Evolutionary conservation across 2,113 vertebrate genomes (phyloP).

Genomic region (Siniperca chuatsi): DNA sequence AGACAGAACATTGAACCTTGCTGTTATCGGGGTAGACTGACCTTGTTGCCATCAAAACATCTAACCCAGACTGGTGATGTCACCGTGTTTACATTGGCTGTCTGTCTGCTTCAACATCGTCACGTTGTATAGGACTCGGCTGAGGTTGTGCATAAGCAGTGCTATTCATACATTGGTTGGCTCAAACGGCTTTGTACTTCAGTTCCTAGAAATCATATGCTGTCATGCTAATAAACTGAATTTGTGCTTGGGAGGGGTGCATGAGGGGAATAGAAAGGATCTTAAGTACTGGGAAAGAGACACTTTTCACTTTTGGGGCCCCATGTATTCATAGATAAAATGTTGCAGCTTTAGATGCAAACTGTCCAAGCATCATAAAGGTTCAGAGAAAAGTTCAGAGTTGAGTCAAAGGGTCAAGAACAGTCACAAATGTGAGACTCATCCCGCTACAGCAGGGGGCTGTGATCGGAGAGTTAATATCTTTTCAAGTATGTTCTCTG

Average conservation of each 20-base stretch:
- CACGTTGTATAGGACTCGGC: not conserved
- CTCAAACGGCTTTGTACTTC: not conserved
- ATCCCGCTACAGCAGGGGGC: slow-evolving; percentile 4
- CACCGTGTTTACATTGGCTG: slow-evolving; percentile 36
- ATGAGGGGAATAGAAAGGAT: not conserved
- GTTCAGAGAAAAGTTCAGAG: not conserved
- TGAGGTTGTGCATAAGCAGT: not conserved
- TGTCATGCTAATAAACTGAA: slow-evolving; percentile 6
- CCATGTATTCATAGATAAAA: not conserved
- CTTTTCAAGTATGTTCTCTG: not conserved
- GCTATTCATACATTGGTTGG: not conserved
- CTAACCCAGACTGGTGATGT: slow-evolving; percentile 57
- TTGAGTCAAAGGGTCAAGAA: not conserved
- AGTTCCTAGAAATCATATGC: not conserved
- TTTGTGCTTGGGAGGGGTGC: not conserved
- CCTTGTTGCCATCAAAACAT: slow-evolving; percentile 17
- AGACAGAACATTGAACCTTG: slow-evolving; percentile 46
- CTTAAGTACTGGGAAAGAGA: not conserved
- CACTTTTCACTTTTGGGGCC: not conserved
- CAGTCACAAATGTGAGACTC: not conserved
- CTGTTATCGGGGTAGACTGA: slow-evolving; percentile 46
- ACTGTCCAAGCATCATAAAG: not conserved
- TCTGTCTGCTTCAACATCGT: not conserved
- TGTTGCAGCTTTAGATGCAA: slow-evolving; percentile 7
- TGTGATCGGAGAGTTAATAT: not conserved